Evolutionary conservation across 2,113 vertebrate species (phyloP).

Genomic region (Protomyctophum bolini): DNA sequence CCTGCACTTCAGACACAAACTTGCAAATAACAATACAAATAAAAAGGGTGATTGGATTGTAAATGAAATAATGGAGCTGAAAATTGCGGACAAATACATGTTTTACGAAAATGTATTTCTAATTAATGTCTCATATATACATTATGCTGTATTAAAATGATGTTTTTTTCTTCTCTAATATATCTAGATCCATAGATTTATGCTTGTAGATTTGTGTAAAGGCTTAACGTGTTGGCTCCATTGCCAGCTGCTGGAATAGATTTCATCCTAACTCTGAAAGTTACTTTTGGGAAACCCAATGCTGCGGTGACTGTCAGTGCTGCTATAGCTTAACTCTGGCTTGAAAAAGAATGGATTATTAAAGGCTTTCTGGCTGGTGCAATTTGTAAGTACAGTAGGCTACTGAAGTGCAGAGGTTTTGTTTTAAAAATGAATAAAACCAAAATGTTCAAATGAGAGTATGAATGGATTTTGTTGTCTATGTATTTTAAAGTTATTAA

Average conservation of each 20-base stretch:
- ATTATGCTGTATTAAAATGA: no score
- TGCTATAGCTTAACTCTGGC: slow-evolving; percentile 60
- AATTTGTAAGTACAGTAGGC: slow-evolving; percentile 55
- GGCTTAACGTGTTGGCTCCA: slow-evolving; percentile 4
- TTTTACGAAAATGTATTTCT: no score
- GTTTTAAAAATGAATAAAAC: slow-evolving; percentile 67
- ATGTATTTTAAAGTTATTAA: background rate
- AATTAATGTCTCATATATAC: no score
- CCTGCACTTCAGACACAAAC: no score
- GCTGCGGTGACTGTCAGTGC: slow-evolving; percentile 53
- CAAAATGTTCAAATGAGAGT: slow-evolving; percentile 35
- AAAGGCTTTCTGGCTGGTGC: slow-evolving; percentile 57
- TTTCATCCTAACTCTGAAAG: slow-evolving; percentile 6
- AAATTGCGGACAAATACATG: no score
- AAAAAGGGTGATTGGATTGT: no score
- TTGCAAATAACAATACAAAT: no score
- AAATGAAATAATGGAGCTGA: no score
- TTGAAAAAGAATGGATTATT: slow-evolving; percentile 23
- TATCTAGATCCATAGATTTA: slow-evolving; percentile 1
- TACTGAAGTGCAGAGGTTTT: slow-evolving; percentile 61
- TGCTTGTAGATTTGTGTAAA: background rate
- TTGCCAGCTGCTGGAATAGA: slow-evolving; percentile 6
- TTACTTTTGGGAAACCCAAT: slow-evolving; percentile 38
- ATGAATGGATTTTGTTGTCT: slow-evolving; percentile 30
- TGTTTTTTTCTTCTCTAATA: no score